Evolutionary conservation across 2,888 invertebrate genomes (phyloP), one percentile per base, ranked within the genome.

Genomic region (Tortrix viridana): DNA sequence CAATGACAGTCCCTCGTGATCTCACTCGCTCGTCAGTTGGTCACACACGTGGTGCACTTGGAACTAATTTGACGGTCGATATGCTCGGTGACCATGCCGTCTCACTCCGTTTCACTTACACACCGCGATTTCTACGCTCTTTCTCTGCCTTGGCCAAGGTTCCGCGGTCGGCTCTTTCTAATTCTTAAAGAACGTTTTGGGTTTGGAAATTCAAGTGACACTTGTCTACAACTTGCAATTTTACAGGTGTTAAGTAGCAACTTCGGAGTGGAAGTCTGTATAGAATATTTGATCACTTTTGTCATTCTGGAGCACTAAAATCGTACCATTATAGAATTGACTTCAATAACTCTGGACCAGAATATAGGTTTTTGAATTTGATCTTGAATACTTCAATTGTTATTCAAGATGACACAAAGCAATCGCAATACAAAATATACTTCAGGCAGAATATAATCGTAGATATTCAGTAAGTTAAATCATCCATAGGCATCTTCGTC

Each of bases 1-100:
- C 43, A 55, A 49, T 62, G 65, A 62, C 59, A 52, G 60, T 43
- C 48, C 46, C 59, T 60, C 59, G 68, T 65, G 69, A 65, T 61
- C 54, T 46, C 54, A 26, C 67, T 68, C 70, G 74, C 77, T 75
- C 75, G 69, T 77, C 76, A 78, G 81, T 81, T 67, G 75, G 71
- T 73, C 72, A 70, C 75, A 69, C 68, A 52, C 62, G 56, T 52
- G 70, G 69, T 79, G 84, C 79, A 85, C 84, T 86, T 84, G 84
- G 82, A 80, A 79, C 76, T 82, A 84, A 85, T 88, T 89, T 86
- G 88, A 87, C 81, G 85, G 86, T 86, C 88, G 90, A 84, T 80
- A 87, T 88, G 89, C 80, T 86, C 76, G 67, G 75, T 85, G 86
- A 69, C 77, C 85, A 86, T 82, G 82, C 82, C 81, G 86, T 87